Percentiles rank a stretch among this genome's conserved stretches.
Evolutionary conservation across 2,888 invertebrate genomes (phyloP).

Genomic region (Ceriagrion tenellum): DNA sequence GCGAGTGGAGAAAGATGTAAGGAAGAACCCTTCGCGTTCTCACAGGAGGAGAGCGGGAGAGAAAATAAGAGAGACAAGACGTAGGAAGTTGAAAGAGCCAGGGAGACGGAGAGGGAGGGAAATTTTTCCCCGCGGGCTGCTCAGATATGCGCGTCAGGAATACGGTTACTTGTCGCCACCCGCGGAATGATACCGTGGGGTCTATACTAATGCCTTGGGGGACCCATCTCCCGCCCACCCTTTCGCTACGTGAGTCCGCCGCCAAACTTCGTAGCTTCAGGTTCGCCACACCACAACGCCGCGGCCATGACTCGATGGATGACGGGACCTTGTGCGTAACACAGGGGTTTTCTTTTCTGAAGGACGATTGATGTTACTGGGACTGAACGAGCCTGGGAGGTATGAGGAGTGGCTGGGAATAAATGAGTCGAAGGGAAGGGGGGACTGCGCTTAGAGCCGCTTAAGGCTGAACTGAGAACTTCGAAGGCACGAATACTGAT

Average conservation of each 20-base stretch:
- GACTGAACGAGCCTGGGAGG: background rate
- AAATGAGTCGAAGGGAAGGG: background rate
- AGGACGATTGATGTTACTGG: conserved; percentile 43
- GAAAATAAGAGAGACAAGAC: background rate
- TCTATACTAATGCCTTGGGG: conserved; percentile 43
- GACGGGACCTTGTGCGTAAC: conserved; percentile 37
- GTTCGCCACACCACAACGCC: background rate
- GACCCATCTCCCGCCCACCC: background rate
- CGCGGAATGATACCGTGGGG: conserved; percentile 40
- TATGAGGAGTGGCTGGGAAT: conserved; percentile 41
- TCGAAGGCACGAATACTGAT: conserved; percentile 15
- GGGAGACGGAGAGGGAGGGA: background rate
- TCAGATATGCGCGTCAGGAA: conserved; percentile 47
- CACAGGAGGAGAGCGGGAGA: background rate
- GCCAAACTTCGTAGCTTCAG: background rate
- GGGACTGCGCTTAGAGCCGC: background rate
- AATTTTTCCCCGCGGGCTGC: background rate
- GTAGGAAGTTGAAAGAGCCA: background rate
- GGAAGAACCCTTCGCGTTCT: too few species aligned
- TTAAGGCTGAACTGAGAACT: conserved; percentile 10
- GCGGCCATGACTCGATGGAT: conserved; percentile 3
- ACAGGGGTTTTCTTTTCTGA: conserved; percentile 32
- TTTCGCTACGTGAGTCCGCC: conserved; percentile 23
- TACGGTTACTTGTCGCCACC: conserved; percentile 38
- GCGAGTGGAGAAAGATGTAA: background rate